A percentile compares a stretch with the other conserved stretches of the same genome.
Evolutionary conservation across 2,888 invertebrate species (phyloP).

Genomic region (Abscondita cerata): DNA sequence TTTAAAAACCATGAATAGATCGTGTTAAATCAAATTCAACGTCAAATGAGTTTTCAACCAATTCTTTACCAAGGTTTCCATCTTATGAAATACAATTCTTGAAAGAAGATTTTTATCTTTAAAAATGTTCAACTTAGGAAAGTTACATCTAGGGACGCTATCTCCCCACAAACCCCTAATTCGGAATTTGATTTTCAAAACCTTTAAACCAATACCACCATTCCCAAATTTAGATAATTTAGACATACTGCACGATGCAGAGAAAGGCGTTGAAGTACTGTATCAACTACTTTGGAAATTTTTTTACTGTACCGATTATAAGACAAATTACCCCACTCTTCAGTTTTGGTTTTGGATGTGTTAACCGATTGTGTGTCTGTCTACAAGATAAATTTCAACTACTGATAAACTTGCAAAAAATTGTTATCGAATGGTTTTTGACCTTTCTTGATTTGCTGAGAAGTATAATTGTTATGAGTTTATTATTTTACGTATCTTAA

Average conservation of each 20-base stretch:
- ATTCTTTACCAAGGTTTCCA: too few species aligned
- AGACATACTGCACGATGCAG: conserved; percentile 48
- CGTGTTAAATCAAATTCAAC: too few species aligned
- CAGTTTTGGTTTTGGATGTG: conserved; percentile 58
- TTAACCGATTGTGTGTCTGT: conserved; percentile 55
- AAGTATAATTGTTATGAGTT: conserved; percentile 42
- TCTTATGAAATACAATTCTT: conserved; percentile 9
- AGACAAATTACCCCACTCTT: conserved; percentile 47
- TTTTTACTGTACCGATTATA: conserved; percentile 50
- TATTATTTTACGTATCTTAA: neutral
- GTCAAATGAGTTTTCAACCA: too few species aligned
- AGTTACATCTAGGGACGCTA: conserved; percentile 12
- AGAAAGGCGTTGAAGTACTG: conserved; percentile 50
- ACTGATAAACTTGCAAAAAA: conserved; percentile 49
- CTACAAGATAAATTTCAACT: conserved; percentile 55
- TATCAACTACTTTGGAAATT: conserved; percentile 47
- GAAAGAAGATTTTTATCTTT: conserved; percentile 14
- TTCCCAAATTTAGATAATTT: conserved; percentile 43
- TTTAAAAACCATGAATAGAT: too few species aligned
- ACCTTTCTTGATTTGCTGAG: conserved; percentile 53
- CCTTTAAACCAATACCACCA: conserved; percentile 28
- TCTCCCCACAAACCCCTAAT: conserved; percentile 48
- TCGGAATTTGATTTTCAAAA: conserved; percentile 35
- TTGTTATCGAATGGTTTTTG: conserved; percentile 53
- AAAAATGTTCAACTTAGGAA: neutral